These are phyloP conservation scores for Thalassophryne amazonica DNA, from an alignment of 2,797 vertebrate genomes.

Conservation along the genomic window DNA sequence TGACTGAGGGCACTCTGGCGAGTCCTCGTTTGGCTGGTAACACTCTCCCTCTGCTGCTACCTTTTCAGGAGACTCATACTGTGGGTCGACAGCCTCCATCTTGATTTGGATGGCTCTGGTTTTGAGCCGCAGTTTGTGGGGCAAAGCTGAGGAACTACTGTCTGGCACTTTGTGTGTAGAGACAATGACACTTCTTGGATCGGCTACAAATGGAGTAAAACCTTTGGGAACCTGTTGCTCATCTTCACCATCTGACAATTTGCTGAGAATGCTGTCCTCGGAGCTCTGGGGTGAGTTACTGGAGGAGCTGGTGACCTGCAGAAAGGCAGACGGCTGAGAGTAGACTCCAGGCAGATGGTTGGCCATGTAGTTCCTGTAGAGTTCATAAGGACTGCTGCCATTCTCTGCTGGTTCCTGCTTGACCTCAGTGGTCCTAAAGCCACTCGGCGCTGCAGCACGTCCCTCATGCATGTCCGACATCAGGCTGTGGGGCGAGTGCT, in stretches of 20 bases:
- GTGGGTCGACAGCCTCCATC: conserved; percentile 86
- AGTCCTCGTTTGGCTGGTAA: conserved; percentile 72
- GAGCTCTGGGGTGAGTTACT: conserved; percentile 91
- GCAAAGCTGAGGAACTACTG: conserved; percentile 83
- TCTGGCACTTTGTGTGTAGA: conserved; percentile 90
- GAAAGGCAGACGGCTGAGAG: conserved; percentile 84
- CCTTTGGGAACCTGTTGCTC: conserved; percentile 97
- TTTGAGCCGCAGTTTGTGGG: conserved; percentile 95
- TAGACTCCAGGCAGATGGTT: conserved; percentile 74
- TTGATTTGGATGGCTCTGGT: conserved; percentile 90
- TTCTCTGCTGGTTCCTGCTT: conserved; percentile 88
- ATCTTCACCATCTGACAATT: conserved; percentile 92
- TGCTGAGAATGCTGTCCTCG: conserved; percentile 86
- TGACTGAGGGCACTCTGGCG: conserved; percentile 69
- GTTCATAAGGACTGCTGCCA: conserved; percentile 77
- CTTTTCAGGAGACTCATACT: conserved; percentile 84
- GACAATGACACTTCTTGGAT: conserved; percentile 82
- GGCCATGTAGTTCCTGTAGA: conserved; percentile 82
- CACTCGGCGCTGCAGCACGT: conserved; percentile 65
- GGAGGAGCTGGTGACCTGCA: conserved; percentile 84
- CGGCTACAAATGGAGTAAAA: conserved; percentile 76
- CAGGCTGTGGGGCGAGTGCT: conserved; percentile 88
- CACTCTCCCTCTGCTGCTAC: conserved; percentile 72
- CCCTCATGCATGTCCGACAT: conserved; percentile 80
- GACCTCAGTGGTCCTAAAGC: conserved; percentile 71